Percentiles rank a stretch among this genome's conserved stretches.
phyloP scores from a whole-genome alignment of 2,888 invertebrate species.

The Yponomeuta evonymella region DNA sequence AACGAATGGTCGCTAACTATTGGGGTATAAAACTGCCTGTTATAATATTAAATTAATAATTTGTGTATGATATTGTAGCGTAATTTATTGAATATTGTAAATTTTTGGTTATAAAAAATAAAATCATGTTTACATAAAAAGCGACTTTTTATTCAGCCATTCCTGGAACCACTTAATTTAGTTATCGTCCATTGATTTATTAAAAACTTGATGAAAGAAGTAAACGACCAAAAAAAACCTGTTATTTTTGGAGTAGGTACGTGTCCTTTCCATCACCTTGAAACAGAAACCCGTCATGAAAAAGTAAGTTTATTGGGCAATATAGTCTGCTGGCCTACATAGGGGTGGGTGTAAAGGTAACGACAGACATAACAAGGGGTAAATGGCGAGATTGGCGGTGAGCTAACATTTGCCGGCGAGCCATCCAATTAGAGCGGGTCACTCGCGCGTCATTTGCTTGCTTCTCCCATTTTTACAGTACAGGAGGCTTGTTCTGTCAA shows the following conservation, averaged over 20 bases:
- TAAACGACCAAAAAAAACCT: no score
- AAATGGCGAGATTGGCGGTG: conserved; percentile 60
- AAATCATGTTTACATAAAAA: conserved; percentile 59
- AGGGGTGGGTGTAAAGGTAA: conserved; percentile 41
- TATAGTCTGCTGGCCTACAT: conserved; percentile 28
- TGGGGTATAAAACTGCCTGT: conserved; percentile 42
- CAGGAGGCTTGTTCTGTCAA: background rate
- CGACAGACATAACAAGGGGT: conserved; percentile 32
- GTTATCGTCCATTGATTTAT: no score
- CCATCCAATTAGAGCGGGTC: conserved; percentile 48
- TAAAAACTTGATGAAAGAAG: no score
- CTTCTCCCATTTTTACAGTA: background rate
- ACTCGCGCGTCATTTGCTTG: background rate
- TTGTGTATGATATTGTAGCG: conserved; percentile 64
- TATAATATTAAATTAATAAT: conserved; percentile 39
- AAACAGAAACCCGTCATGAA: background rate
- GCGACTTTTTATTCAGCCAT: no score
- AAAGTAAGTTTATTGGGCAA: conserved; percentile 1
- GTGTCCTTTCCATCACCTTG: background rate
- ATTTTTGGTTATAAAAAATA: conserved; percentile 65
- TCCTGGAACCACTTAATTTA: background rate
- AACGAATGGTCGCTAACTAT: background rate
- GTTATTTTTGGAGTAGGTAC: no score
- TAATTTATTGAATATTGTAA: conserved; percentile 61
- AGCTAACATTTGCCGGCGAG: conserved; percentile 56